Percentiles rank a stretch among this genome's conserved stretches.
phyloP scores from a whole-genome alignment of 2,888 invertebrate genomes.

The Drosophila nigricruria region DNA sequence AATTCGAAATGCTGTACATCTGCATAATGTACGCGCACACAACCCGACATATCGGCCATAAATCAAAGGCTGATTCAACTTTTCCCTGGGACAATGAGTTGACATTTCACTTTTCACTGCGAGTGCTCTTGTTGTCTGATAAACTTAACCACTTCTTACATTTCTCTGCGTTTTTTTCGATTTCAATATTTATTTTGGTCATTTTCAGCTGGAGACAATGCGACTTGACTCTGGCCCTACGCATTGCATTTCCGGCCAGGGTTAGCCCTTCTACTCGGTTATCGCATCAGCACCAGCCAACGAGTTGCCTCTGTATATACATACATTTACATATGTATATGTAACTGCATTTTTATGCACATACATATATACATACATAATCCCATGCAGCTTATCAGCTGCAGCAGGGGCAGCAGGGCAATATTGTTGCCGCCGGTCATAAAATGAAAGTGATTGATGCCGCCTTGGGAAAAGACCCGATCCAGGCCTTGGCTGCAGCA shows the following conservation, averaged over 20 bases:
- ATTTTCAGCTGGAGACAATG: slow-evolving; percentile 29
- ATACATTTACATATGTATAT: background rate
- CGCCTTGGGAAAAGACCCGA: slow-evolving; percentile 28
- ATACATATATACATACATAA: slow-evolving; percentile 5
- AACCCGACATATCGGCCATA: slow-evolving; percentile 52
- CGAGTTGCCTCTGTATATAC: slow-evolving; percentile 2
- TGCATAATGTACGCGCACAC: slow-evolving; percentile 45
- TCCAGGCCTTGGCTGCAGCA: slow-evolving; percentile 22
- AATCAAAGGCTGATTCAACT: slow-evolving; percentile 69
- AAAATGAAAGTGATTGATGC: slow-evolving; percentile 68
- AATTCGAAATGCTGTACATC: slow-evolving; percentile 55
- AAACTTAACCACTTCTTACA: slow-evolving; percentile 40
- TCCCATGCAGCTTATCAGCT: slow-evolving; percentile 39
- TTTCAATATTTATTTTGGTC: slow-evolving; percentile 34
- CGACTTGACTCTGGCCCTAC: slow-evolving; percentile 17
- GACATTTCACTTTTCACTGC: slow-evolving; percentile 73
- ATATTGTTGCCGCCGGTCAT: slow-evolving; percentile 51
- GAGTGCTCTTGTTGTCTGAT: slow-evolving; percentile 72
- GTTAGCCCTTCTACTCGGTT: slow-evolving; percentile 45
- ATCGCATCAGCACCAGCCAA: slow-evolving; percentile 30
- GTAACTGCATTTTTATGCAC: background rate
- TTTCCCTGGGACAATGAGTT: slow-evolving; percentile 66
- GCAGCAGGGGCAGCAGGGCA: slow-evolving; percentile 16
- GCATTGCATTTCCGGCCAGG: slow-evolving; percentile 48
- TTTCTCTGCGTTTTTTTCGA: background rate